phyloP scores from a whole-genome alignment of 2,113 vertebrate species.

The Thamnophis sirtalis region DNA sequence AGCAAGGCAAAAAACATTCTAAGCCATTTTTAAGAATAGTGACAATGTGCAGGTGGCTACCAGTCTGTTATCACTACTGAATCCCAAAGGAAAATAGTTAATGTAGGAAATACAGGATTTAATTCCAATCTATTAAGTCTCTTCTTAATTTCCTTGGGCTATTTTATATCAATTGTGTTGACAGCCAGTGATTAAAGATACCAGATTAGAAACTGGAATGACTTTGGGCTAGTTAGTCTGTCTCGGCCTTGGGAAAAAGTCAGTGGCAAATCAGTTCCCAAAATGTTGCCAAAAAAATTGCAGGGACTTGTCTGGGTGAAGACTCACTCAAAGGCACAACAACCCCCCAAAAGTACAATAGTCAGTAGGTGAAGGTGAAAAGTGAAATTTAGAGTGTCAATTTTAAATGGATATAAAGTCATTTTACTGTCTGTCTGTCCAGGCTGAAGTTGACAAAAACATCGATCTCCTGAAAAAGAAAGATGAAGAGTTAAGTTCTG shows the following conservation, averaged over 20 bases:
- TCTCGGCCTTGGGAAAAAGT: neutral
- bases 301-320: neutral
- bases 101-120: neutral
- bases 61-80: neutral
- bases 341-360: neutral
- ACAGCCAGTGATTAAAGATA: neutral
- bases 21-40: neutral
- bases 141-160: neutral
- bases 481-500: constrained; percentile 93
- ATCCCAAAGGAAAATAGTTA: neutral
- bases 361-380: neutral
- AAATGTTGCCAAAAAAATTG: neutral
- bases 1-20: neutral
- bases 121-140: neutral
- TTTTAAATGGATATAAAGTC: neutral
- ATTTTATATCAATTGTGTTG: neutral
- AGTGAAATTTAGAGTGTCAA: neutral
- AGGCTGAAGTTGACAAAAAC: constrained; percentile 95
- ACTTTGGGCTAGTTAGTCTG: neutral
- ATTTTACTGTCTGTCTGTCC: constrained; percentile 32
- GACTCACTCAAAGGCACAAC: neutral
- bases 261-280: neutral
- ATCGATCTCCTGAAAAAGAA: constrained; percentile 96
- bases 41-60: neutral
- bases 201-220: neutral